Conservation (phyloP, 2,797 vertebrate species). For the Synanceia verrucosa region DNA sequence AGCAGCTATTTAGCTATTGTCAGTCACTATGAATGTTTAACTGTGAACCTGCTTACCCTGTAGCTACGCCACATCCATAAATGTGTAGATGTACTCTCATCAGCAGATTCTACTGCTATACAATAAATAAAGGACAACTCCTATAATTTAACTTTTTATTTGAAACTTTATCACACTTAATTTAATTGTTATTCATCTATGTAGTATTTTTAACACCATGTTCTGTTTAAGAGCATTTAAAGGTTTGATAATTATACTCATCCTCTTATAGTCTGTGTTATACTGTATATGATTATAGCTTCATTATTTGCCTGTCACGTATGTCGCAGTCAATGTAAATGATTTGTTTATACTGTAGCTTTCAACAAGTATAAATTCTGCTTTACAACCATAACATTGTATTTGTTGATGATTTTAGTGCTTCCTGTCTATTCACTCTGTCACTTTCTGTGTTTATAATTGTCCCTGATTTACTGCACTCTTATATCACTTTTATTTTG, state of each 20-base stretch:
- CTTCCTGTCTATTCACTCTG: neutral
- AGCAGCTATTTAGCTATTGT: constrained; percentile 67
- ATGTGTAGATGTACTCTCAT: constrained; percentile 32
- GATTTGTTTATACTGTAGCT: neutral
- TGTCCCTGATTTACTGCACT: neutral
- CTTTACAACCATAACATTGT: neutral
- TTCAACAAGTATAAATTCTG: neutral
- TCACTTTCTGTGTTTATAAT: neutral
- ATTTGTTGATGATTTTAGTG: neutral
- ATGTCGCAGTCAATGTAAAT: neutral
- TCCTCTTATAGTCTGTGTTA: neutral
- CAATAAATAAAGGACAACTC: constrained; percentile 4
- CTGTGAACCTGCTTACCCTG: constrained; percentile 42
- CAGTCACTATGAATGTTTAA: constrained; percentile 65
- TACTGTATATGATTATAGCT: neutral
- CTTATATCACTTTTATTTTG: neutral
- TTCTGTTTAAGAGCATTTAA: neutral
- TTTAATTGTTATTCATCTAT: neutral
- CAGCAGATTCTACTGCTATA: constrained; percentile 26
- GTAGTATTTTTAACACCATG: neutral
- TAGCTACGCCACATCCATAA: constrained; percentile 44
- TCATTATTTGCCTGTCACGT: neutral
- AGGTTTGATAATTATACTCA: neutral
- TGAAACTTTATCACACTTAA: neutral
- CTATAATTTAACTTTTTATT: constrained; percentile 21